These are phyloP conservation scores for Myotis findleyi DNA, from an alignment of 2,797 vertebrate genomes.

Conservation along the genomic window DNA sequence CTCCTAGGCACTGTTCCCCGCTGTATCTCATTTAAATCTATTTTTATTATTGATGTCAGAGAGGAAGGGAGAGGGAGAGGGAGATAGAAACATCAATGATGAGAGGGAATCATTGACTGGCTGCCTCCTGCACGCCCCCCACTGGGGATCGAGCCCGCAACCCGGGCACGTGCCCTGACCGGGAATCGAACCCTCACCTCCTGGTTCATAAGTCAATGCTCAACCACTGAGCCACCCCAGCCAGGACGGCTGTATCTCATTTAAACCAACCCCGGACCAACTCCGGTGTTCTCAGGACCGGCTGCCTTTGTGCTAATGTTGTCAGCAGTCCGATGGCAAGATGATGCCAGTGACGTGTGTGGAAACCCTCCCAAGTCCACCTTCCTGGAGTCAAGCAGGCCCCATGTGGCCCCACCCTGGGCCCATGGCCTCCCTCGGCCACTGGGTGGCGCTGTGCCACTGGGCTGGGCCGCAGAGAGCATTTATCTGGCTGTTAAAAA, in stretches of 20 bases:
- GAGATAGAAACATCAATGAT: no score
- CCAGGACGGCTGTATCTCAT: background rate
- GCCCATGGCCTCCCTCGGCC: slow-evolving; percentile 81
- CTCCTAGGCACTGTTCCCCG: background rate
- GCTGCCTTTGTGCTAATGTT: background rate
- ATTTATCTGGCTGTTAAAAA: slow-evolving; percentile 87
- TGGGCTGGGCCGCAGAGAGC: slow-evolving; percentile 83
- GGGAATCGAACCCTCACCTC: no score
- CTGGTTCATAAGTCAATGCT: no score
- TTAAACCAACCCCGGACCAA: background rate
- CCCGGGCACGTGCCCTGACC: no score
- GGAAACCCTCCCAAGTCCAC: background rate
- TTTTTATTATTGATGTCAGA: no score
- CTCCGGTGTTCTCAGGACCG: background rate
- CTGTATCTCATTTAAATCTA: background rate
- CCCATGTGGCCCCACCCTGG: background rate
- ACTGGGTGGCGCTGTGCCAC: slow-evolving; percentile 90
- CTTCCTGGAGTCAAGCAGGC: background rate
- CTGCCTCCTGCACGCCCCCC: no score
- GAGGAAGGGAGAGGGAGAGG: no score
- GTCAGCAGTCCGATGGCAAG: background rate
- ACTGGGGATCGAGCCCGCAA: no score
- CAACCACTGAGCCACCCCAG: no score
- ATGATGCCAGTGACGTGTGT: fast-evolving
- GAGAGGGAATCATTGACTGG: no score